Evolutionary conservation across 2,888 invertebrate genomes (phyloP).

Genomic region (Drosophila seclusa): DNA sequence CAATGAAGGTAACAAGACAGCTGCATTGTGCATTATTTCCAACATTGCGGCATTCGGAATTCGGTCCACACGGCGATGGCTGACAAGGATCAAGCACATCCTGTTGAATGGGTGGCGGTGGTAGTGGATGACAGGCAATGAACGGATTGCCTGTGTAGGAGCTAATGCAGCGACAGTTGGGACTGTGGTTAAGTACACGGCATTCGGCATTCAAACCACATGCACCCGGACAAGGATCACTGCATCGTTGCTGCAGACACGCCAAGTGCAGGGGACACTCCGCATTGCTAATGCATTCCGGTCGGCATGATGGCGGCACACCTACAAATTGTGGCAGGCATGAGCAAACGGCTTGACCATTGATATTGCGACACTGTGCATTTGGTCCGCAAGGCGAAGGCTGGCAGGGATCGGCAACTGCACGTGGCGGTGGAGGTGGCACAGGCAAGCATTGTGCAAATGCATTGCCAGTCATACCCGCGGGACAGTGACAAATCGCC

Average conservation of each 20-base stretch:
- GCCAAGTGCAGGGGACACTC: conserved; percentile 89
- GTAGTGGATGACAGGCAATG: conserved; percentile 84
- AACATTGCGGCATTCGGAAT: conserved; percentile 89
- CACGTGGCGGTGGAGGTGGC: conserved; percentile 72
- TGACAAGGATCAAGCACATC: conserved; percentile 87
- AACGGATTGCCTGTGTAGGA: conserved; percentile 84
- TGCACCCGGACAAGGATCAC: conserved; percentile 91
- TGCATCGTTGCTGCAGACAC: conserved; percentile 90
- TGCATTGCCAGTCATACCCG: conserved; percentile 89
- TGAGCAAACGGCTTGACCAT: conserved; percentile 88
- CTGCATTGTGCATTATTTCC: conserved; percentile 89
- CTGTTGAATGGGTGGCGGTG: conserved; percentile 22
- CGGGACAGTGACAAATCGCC: conserved; percentile 89
- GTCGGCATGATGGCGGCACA: conserved; percentile 89
- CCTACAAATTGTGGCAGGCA: conserved; percentile 90
- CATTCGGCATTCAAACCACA: conserved; percentile 92
- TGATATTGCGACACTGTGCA: conserved; percentile 88
- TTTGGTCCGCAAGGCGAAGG: conserved; percentile 91
- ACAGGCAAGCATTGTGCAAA: conserved; percentile 88
- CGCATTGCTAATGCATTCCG: conserved; percentile 89
- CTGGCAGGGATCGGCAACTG: conserved; percentile 86
- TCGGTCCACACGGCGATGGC: conserved; percentile 93
- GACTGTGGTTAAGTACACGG: conserved; percentile 90
- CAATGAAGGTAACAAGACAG: conserved; percentile 89
- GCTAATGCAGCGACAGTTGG: conserved; percentile 89